Base-by-base conservation (phyloP, 2,888 invertebrate genomes). In the Hyalella azteca region DNA sequence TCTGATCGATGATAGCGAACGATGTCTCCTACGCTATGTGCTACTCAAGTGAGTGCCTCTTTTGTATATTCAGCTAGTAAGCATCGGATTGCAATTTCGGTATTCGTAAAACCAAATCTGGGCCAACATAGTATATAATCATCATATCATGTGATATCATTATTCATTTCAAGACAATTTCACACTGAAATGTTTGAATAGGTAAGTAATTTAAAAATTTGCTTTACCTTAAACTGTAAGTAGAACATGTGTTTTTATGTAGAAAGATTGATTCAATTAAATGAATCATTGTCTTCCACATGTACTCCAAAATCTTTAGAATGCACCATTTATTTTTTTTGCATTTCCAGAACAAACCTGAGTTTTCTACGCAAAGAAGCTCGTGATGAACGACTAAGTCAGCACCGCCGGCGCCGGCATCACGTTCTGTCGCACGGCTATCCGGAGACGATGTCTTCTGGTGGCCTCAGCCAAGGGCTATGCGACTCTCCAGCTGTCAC, bases 1-100 rank as follows among this genome's bases (percentile, higher is more conserved):
- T 22, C 29, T 29, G 5, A 41, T 75, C 9, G 75, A 75, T 29
- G 75, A 75, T n/a, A 29, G 29, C 26, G 75, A 75, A 45, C 40
- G 45, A 32, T 75, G 75, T 39, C 75, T 45, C 4, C 26, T n/a
- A 3, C 40, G 75, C 40, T 41, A 26, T 45, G 75, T 75, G 26
- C 26, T 75, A 13, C 45, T 75, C 41, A 75, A 75, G 75, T 75
- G 36, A 75, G 75, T 75, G n/a, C n/a, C 45, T 45, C 9, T 45
- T 9, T 45, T n/a, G n/a, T n/a, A n/a, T n/a, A n/a, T n/a, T n/a
- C 22, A 9, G 26, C 7, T 26, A 5, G 7, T 26, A 3, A 7
- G 54, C 13, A 4, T 0, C 1, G 54, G 19, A 19, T 45, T 45
- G n/a, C n/a, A n/a, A n/a, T n/a, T n/a, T n/a, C n/a, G n/a, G n/a